Base-by-base conservation (phyloP, 2,888 invertebrate species). In the Caenorhabditis japonica region DNA sequence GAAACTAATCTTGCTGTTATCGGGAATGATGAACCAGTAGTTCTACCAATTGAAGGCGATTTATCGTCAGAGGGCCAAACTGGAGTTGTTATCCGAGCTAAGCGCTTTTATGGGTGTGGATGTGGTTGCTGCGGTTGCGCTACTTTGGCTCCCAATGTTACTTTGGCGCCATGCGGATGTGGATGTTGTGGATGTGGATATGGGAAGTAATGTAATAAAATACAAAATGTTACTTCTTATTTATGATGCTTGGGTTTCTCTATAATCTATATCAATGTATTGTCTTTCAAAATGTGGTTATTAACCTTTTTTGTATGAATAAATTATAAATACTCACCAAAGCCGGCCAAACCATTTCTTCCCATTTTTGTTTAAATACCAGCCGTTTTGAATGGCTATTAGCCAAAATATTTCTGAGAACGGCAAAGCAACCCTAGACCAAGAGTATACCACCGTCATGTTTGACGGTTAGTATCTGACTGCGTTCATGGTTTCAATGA, bases 151-250 rank as follows among this genome's bases (percentile, higher is more conserved):
- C 44, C 66, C n/a, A 19, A 47, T 1, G 66, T 47, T 13, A 55
- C 66, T n/a, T 5, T 30, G 10, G 23, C 23, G n/a, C 39, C 60
- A 15, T 73, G 66, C 44, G 73, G 73, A 60, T 73, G 66, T 39
- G 73, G 73, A 61, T 68, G 66, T 30, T 72, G 72, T 15, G 72
- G 72, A 43, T 73, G 73, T 19, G 72, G 72, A 34, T 73, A 60
- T 15, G 64, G 64, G 55, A 44, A 62, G 56, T 47, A 38, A 36
- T 47, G n/a, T n/a, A n/a, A n/a, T n/a, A n/a, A n/a, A n/a, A n/a
- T n/a, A n/a, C n/a, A n/a, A n/a, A n/a, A n/a, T n/a, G n/a, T n/a
- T n/a, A n/a, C n/a, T n/a, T n/a, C n/a, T n/a, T n/a, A n/a, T n/a
- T n/a, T n/a, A n/a, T n/a, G n/a, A n/a, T n/a, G n/a, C n/a, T n/a